Evolutionary conservation across 2,888 invertebrate genomes (phyloP), one percentile per base, ranked within the genome.

Genomic region (Willowsia nigromaculata): DNA sequence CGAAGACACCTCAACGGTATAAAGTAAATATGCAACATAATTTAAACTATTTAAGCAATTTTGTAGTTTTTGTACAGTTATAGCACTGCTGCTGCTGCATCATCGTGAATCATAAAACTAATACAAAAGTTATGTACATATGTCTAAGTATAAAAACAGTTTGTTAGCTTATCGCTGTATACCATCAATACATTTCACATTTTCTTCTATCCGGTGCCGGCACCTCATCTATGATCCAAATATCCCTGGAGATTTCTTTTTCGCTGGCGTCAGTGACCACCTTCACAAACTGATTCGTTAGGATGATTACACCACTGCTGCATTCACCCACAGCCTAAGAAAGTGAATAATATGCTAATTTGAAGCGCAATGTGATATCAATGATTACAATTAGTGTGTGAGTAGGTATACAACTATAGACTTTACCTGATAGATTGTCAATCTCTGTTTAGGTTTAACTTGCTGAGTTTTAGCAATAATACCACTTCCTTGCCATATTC

Each of bases 341-440:
- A 5, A 30, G 30, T 18, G 25, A 18, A 37, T 5, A 1, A 40
- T 15, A 18, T 40, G 3, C 13, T n/a, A n/a, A 65, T 65, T 1
- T 7, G 13, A 11, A 22, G 5, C 18, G 15, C 15, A 6, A 11
- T 30, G 30, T 18, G 30, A 33, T 30, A 30, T 78, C n/a, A n/a
- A 53, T n/a, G n/a, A 47, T 3, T 78, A n/a, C n/a, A 5, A 15
- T 47, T 47, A 15, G n/a, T n/a, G n/a, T n/a, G 2, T 74, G 22
- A 0, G 7, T 50, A n/a, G n/a, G n/a, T n/a, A n/a, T n/a, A n/a
- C n/a, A n/a, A n/a, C n/a, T n/a, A n/a, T n/a, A n/a, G n/a, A n/a
- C n/a, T n/a, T 33, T 62, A 65, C 83, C 83, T 83, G 83, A 33
- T 83, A 83, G 30, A 83, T n/a, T 18, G 50, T 47, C 15, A 83